Percentiles rank a stretch among this genome's conserved stretches.
These are phyloP conservation scores for Oceanites oceanicus DNA, from an alignment of 2,113 vertebrate species.

Conservation along the genomic window DNA sequence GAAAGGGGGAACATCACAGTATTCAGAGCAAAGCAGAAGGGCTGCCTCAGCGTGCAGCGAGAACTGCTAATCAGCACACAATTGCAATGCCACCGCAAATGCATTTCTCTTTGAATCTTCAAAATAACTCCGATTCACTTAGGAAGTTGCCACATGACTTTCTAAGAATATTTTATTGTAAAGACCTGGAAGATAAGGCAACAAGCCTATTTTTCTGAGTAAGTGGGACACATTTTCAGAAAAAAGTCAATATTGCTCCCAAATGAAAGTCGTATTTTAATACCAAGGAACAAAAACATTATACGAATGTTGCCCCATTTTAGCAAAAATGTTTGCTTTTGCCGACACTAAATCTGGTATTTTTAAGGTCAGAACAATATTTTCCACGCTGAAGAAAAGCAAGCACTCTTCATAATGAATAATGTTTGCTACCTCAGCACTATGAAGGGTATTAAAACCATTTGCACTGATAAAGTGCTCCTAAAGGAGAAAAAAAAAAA, in stretches of 20 bases:
- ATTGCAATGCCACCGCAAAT: background rate
- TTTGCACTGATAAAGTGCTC: background rate
- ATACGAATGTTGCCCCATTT: background rate
- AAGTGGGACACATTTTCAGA: background rate
- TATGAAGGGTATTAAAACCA: background rate
- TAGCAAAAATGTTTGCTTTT: background rate
- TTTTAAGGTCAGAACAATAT: background rate
- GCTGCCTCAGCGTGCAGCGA: rapidly evolving
- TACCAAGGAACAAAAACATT: background rate
- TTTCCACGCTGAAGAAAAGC: background rate
- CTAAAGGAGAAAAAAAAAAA: background rate
- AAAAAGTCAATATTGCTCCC: background rate
- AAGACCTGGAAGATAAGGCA: background rate
- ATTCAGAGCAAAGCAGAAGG: background rate
- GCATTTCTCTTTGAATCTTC: background rate
- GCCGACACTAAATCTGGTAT: background rate
- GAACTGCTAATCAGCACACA: background rate
- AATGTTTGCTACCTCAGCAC: background rate
- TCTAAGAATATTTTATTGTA: background rate
- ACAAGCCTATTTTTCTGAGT: background rate
- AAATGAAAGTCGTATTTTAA: background rate
- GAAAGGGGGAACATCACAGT: background rate
- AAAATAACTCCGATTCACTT: background rate
- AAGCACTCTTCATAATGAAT: background rate
- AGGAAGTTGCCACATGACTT: background rate